phyloP scores from a whole-genome alignment of 2,888 invertebrate species.

The Oligia strigilis region DNA sequence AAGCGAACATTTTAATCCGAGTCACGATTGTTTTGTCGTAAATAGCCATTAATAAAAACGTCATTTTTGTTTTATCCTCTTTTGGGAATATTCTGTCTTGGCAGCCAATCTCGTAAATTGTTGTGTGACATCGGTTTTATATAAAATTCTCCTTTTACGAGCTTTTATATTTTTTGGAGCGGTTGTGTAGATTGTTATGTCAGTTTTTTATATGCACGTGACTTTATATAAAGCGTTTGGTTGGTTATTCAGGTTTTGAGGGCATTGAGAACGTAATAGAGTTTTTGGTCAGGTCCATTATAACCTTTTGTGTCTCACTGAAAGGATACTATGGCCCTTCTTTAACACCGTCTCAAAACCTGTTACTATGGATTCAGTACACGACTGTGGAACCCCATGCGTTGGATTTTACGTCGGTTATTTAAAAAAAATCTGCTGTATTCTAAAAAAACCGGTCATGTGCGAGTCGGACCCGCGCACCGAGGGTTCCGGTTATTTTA shows the following conservation, averaged over 20 bases:
- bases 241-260: neutral
- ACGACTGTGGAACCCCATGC: no score
- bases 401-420: no score
- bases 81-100: conserved; percentile 57
- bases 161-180: conserved; percentile 7
- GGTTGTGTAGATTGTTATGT: neutral
- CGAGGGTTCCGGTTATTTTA: no score
- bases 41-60: conserved; percentile 62
- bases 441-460: no score
- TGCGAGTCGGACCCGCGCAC: no score
- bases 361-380: no score
- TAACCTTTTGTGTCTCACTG: no score
- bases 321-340: no score
- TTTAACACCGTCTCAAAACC: no score
- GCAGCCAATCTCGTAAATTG: conserved; percentile 46
- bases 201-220: conserved; percentile 4
- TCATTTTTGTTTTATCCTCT: conserved; percentile 56
- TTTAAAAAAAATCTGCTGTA: no score
- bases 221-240: neutral
- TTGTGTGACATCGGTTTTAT: conserved; percentile 40
- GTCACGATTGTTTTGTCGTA: conserved; percentile 61
- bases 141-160: conserved; percentile 29
- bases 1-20: conserved; percentile 63
- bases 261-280: neutral
- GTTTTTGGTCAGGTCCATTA: no score